phyloP scores from a whole-genome alignment of 2,797 vertebrate genomes.

The Crenuchus spilurus region DNA sequence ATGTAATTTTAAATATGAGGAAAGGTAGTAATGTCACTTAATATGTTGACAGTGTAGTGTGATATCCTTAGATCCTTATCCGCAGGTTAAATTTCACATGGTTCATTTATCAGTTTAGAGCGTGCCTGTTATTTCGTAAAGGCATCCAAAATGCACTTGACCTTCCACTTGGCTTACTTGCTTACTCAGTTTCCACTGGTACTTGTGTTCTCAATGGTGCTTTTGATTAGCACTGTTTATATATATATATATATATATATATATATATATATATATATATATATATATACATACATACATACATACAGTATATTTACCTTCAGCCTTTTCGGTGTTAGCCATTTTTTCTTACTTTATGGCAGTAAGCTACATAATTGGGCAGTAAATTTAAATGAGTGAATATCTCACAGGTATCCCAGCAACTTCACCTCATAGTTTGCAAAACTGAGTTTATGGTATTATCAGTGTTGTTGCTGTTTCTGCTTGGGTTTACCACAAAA shows the following conservation, averaged over 20 bases:
- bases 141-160: constrained; percentile 3
- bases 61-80: background rate
- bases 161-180: constrained; percentile 53
- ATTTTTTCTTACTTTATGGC: background rate
- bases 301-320: too few relatives aligned
- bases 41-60: background rate
- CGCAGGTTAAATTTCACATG: background rate
- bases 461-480: constrained; percentile 34
- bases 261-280: too few relatives aligned
- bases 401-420: constrained; percentile 23
- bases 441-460: background rate
- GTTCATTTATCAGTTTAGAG: background rate
- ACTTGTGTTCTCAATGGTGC: background rate
- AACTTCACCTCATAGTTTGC: constrained; percentile 14
- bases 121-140: background rate
- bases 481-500: constrained; percentile 34
- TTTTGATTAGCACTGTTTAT: constrained; percentile 2
- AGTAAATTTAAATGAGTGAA: constrained; percentile 36
- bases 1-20: background rate
- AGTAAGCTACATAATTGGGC: constrained; percentile 33
- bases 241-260: too few relatives aligned
- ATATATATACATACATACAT: too few relatives aligned
- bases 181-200: constrained; percentile 50
- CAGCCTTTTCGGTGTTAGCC: constrained; percentile 15
- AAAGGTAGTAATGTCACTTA: background rate